Percentiles rank a stretch among this genome's conserved stretches.
These are phyloP conservation scores for Cartodere bifasciata DNA, from an alignment of 2,888 invertebrate species.

Conservation along the genomic window DNA sequence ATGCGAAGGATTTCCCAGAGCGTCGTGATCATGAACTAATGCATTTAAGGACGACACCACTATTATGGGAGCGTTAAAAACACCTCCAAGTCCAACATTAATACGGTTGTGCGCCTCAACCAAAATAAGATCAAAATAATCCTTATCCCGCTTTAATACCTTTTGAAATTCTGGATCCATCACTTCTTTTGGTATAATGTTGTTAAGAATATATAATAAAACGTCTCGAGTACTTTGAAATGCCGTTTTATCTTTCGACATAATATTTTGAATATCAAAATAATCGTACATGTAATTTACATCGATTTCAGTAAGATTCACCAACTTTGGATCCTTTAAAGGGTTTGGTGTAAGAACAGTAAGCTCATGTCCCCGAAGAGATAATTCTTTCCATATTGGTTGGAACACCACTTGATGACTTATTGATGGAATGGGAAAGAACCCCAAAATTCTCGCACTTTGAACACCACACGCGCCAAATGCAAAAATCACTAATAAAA, in stretches of 20 bases:
- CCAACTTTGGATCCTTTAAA: conserved; percentile 22
- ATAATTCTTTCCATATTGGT: conserved; percentile 30
- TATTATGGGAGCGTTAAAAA: conserved; percentile 17
- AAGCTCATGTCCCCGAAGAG: conserved; percentile 33
- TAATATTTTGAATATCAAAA: too few species aligned
- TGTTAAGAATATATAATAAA: too few species aligned
- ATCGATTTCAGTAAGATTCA: conserved; percentile 27
- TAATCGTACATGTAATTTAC: conserved; percentile 24
- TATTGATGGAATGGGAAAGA: conserved; percentile 29
- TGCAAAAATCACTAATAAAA: not conserved
- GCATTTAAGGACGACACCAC: conserved; percentile 14
- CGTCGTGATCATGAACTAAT: conserved; percentile 8
- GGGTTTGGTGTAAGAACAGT: conserved; percentile 33
- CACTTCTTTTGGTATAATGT: too few species aligned
- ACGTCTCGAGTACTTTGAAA: too few species aligned
- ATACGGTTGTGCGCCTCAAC: conserved; percentile 12
- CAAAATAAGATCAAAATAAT: conserved; percentile 8
- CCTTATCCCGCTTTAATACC: conserved; percentile 7
- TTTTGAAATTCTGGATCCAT: conserved; percentile 7
- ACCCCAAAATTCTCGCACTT: conserved; percentile 27
- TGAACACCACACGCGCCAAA: not conserved
- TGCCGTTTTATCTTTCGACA: too few species aligned
- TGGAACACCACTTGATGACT: conserved; percentile 35
- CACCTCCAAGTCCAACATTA: conserved; percentile 8
- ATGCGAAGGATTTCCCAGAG: conserved; percentile 13